Evolutionary conservation across 2,797 vertebrate species (phyloP).

Genomic region (Adrianichthys oophorus): DNA sequence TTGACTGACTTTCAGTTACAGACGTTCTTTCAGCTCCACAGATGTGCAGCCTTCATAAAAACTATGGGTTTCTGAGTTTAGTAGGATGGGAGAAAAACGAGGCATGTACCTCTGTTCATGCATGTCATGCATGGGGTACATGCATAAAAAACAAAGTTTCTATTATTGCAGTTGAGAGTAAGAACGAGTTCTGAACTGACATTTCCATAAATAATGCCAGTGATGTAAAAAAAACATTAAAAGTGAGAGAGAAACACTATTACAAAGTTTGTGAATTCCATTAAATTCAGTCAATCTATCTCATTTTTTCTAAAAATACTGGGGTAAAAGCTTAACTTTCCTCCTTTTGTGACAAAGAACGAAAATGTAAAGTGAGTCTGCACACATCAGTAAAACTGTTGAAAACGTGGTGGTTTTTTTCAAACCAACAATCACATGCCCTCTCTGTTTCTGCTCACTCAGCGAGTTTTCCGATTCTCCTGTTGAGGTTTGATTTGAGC

Average conservation of each 20-base stretch:
- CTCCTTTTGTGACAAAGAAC: constrained; percentile 40
- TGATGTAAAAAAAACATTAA: constrained; percentile 24
- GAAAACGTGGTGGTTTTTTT: constrained; percentile 47
- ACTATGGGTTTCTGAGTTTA: background rate
- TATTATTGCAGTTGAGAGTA: constrained; percentile 59
- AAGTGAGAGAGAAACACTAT: background rate
- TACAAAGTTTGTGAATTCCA: constrained; percentile 3
- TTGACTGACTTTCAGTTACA: background rate
- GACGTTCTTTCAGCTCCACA: background rate
- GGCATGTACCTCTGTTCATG: too few relatives aligned
- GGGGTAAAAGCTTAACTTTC: constrained; percentile 24
- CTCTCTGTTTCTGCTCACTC: constrained; percentile 7
- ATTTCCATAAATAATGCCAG: constrained; percentile 27
- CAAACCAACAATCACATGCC: constrained; percentile 33
- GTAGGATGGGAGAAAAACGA: constrained; percentile 8
- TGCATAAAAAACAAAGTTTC: constrained; percentile 24
- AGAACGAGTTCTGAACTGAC: constrained; percentile 36
- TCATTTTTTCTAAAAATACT: too few relatives aligned
- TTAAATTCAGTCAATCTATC: constrained; percentile 6
- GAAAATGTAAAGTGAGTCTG: constrained; percentile 28
- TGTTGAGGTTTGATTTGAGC: background rate
- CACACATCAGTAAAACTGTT: constrained; percentile 32
- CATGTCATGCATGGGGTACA: background rate
- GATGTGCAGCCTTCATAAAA: constrained; percentile 24
- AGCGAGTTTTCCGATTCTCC: constrained; percentile 9